Conservation (phyloP, 1,140 invertebrate species). For the Temnothorax curvispinosus region DNA sequence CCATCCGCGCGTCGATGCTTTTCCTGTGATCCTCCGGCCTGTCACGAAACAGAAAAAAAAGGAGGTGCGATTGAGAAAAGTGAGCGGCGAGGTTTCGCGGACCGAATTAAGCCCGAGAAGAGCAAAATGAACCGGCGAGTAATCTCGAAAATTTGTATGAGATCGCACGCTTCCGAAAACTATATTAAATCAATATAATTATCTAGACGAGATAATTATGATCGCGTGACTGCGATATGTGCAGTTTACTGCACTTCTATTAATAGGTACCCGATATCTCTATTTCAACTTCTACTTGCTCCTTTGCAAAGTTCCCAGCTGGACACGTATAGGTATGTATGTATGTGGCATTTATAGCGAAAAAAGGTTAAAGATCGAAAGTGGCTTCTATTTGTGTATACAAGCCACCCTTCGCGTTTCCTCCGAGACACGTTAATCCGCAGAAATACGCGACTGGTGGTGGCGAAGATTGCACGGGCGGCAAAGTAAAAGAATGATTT, state of each 20-base stretch:
- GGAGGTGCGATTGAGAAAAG: constrained; percentile 44
- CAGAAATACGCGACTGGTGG: constrained; percentile 14
- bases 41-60: constrained; percentile 69
- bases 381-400: background rate
- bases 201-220: background rate
- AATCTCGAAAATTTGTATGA: constrained; percentile 11
- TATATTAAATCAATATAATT: constrained; percentile 1
- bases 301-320: background rate
- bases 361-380: constrained; percentile 42
- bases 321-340: background rate
- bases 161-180: background rate
- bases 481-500: constrained; percentile 75
- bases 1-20: constrained; percentile 53
- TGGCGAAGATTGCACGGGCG: constrained; percentile 21
- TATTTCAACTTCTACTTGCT: background rate
- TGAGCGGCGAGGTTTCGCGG: constrained; percentile 12
- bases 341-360: background rate
- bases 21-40: constrained; percentile 24
- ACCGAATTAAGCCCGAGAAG: background rate
- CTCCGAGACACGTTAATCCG: constrained; percentile 41
- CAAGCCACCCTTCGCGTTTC: constrained; percentile 42
- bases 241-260: background rate
- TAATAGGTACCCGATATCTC: background rate
- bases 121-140: background rate
- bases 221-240: background rate